These are phyloP conservation scores for Pelagia noctiluca DNA, from an alignment of 30 jellyfish, hydroid and myxozoan genomes.

Conservation along the genomic window DNA sequence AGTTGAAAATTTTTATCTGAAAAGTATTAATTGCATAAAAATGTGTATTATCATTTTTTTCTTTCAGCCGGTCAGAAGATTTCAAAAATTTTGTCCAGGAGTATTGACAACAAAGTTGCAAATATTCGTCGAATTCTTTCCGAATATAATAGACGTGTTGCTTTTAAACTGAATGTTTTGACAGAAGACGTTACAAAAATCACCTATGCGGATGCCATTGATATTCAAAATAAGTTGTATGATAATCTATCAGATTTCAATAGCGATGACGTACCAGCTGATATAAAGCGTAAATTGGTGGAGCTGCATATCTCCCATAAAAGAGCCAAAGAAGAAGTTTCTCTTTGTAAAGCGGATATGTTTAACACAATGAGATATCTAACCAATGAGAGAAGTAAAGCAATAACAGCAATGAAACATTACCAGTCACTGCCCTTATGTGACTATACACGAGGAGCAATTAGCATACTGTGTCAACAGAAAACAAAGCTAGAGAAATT, in stretches of 20 bases:
- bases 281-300: slow-evolving; percentile 25
- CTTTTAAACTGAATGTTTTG: slow-evolving; percentile 28
- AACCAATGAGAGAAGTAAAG: slow-evolving; percentile 10
- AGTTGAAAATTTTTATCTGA: background rate
- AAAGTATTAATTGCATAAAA: background rate
- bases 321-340: slow-evolving; percentile 43
- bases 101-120: slow-evolving; percentile 25
- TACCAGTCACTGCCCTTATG: background rate
- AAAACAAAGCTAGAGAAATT: background rate
- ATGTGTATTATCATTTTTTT: background rate
- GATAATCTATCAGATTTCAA: slow-evolving; percentile 20
- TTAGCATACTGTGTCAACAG: slow-evolving; percentile 16
- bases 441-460: slow-evolving; percentile 7
- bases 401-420: background rate
- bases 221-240: slow-evolving; percentile 25
- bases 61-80: slow-evolving; percentile 45
- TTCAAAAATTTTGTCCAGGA: slow-evolving; percentile 26
- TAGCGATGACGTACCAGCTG: slow-evolving; percentile 25
- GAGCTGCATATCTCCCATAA: background rate
- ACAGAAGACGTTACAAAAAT: slow-evolving; percentile 15
- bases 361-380: slow-evolving; percentile 13
- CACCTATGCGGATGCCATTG: slow-evolving; percentile 17
- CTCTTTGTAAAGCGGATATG: slow-evolving; percentile 32
- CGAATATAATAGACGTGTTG: slow-evolving; percentile 19
- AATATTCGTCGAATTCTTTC: slow-evolving; percentile 16